Evolutionary conservation across 2,113 vertebrate genomes (phyloP).

Genomic region (Stomatorhinus ivindoensis): DNA sequence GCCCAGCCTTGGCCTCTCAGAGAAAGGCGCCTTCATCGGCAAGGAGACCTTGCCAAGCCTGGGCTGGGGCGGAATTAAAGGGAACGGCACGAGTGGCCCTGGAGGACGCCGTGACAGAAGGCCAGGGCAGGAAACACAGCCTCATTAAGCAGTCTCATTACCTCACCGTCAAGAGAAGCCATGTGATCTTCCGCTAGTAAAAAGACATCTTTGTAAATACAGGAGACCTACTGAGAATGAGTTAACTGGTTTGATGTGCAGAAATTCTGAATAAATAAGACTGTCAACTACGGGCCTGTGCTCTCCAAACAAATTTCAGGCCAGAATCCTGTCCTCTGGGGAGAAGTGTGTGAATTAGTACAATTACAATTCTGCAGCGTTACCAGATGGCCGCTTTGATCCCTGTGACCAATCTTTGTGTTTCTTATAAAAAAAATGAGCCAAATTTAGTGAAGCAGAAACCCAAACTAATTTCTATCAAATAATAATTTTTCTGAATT

Average conservation of each 20-base stretch:
- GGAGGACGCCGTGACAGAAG: constrained; percentile 26
- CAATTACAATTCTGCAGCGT: constrained; percentile 15
- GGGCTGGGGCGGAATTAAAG: constrained; percentile 10
- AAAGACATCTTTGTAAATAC: constrained; percentile 15
- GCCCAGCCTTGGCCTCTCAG: not conserved
- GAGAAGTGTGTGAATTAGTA: constrained; percentile 16
- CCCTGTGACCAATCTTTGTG: constrained; percentile 13
- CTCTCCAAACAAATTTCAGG: constrained; percentile 10
- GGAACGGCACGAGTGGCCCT: constrained; percentile 5
- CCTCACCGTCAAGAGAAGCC: constrained; percentile 19
- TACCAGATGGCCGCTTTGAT: constrained; percentile 26
- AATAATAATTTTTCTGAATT: not conserved
- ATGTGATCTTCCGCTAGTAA: constrained; percentile 9
- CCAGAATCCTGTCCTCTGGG: constrained; percentile 10
- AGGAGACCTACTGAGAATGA: constrained; percentile 4
- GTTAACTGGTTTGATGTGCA: constrained; percentile 6
- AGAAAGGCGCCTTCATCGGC: not conserved
- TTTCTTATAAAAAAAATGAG: not conserved
- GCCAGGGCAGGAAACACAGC: constrained; percentile 26
- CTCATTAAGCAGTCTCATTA: constrained; percentile 37
- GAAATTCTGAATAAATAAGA: constrained; percentile 20
- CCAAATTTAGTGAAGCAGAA: constrained; percentile 14
- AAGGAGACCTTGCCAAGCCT: constrained; percentile 3
- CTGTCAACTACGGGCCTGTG: constrained; percentile 2
- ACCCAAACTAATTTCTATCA: constrained; percentile 8